Evolutionary conservation across 2,888 invertebrate genomes (phyloP), one percentile per base, ranked within the genome.

Genomic region (Leptinotarsa haldemani): DNA sequence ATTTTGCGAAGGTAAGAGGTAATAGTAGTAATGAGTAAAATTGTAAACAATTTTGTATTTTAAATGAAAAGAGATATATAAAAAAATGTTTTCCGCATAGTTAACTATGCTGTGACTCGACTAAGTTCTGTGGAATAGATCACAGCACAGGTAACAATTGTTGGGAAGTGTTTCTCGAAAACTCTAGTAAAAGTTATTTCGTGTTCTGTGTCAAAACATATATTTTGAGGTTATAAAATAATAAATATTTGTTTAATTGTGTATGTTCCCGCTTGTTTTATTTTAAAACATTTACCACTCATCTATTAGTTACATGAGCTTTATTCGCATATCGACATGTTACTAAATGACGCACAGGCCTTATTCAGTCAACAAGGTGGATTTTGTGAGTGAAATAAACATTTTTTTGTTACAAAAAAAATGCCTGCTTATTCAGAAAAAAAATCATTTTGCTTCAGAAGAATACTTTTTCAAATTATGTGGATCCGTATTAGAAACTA

Each of bases 341-440:
- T 52, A 15, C 3, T 52, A n/a, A 69, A 69, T 73, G 70, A 73
- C 63, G 71, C 78, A 12, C 66, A 79, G 52, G 50, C 70, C 56
- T 78, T 82, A 56, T 76, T 82, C 53, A 77, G 82, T 16, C 81
- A 83, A 74, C 83, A 84, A 75, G 74, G 80, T 65, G 83, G 83
- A 68, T 73, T 74, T 65, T 70, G 84, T 84, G 78, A 80, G 81
- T 79, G 61, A 40, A 66, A 25, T 65, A 46, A 4, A 20, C 9
- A 2, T 15, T 66, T 30, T 48, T 48, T 20, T 47, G 13, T 16
- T 50, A 1, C n/a, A n/a, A 15, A 50, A 16, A 48, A 16, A 16
- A 16, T 50, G 4, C 15, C 16, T 50, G 16, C n/a, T 50, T 4
- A n/a, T 16, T 50, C n/a, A 50, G 16, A 50, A 16, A 5, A n/a